Evolutionary conservation across 2,888 invertebrate genomes (phyloP).

Genomic region (Drosophila kambysellisi): DNA sequence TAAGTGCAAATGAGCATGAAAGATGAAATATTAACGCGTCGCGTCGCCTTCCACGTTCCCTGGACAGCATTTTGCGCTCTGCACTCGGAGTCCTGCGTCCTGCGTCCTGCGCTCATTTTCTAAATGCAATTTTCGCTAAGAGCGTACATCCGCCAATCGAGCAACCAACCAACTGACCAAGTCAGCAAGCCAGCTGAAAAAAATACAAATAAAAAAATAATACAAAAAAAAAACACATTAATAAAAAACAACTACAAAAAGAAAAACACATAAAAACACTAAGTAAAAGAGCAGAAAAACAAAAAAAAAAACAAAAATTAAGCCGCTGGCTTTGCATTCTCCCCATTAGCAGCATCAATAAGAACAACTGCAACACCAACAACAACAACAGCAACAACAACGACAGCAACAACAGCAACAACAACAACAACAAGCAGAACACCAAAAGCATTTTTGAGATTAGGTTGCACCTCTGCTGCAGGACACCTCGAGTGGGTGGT

Average conservation of each 20-base stretch:
- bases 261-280: conserved; percentile 12
- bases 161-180: conserved; percentile 46
- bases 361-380: neutral
- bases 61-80: conserved; percentile 15
- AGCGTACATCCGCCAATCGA: conserved; percentile 62
- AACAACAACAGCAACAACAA: neutral
- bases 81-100: conserved; percentile 30
- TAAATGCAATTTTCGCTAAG: conserved; percentile 73
- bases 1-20: conserved; percentile 80
- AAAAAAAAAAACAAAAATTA: conserved; percentile 6
- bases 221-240: neutral
- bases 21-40: conserved; percentile 82
- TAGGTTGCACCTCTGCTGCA: conserved; percentile 3
- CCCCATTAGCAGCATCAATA: conserved; percentile 20
- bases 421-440: neutral
- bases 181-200: conserved; percentile 49
- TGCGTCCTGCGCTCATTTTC: conserved; percentile 59
- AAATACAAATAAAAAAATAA: neutral
- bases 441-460: conserved; percentile 3
- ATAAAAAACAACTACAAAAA: neutral
- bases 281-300: conserved; percentile 8
- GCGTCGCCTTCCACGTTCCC: conserved; percentile 50
- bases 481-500: neutral
- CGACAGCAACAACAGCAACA: neutral
- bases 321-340: conserved; percentile 6